A percentile compares a stretch with the other conserved stretches of the same genome.
Evolutionary conservation across 2,888 invertebrate species (phyloP).

Genomic region (Petrophora chlorosata): DNA sequence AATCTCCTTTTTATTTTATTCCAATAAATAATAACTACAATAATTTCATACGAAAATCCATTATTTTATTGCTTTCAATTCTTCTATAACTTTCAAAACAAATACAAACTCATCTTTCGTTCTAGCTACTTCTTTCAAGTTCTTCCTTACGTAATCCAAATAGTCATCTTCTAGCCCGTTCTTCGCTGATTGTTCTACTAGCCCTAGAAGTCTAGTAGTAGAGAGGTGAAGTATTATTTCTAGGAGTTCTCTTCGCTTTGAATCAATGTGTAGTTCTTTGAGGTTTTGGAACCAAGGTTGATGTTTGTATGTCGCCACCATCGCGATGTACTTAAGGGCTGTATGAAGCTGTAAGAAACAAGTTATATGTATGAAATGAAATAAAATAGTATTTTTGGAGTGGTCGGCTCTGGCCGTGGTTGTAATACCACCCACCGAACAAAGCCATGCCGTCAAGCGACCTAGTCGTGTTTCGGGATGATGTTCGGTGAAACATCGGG

Average conservation of each 20-base stretch:
- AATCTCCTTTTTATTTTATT: too few relatives aligned
- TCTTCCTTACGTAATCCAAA: slow-evolving; percentile 40
- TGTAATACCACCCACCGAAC: too few relatives aligned
- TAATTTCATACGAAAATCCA: neutral
- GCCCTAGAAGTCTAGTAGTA: slow-evolving; percentile 46
- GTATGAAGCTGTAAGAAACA: slow-evolving; percentile 60
- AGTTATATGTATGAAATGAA: neutral
- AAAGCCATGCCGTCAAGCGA: too few relatives aligned
- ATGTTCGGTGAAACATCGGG: too few relatives aligned
- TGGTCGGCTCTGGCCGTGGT: too few relatives aligned
- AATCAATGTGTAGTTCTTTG: slow-evolving; percentile 51
- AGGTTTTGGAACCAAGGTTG: slow-evolving; percentile 62
- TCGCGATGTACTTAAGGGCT: slow-evolving; percentile 56
- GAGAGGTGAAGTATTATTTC: slow-evolving; percentile 57
- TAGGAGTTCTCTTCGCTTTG: slow-evolving; percentile 41
- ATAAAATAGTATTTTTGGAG: too few relatives aligned
- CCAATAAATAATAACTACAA: neutral
- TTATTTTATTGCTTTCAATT: slow-evolving; percentile 18
- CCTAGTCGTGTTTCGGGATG: too few relatives aligned
- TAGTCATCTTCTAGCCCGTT: slow-evolving; percentile 49
- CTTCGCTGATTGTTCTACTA: slow-evolving; percentile 53
- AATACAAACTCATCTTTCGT: slow-evolving; percentile 51
- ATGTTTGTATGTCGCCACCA: slow-evolving; percentile 50
- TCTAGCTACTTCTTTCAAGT: slow-evolving; percentile 42
- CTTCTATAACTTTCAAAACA: slow-evolving; percentile 49